Base-by-base conservation (phyloP, 2,888 invertebrate genomes). In the Tigriopus californicus region DNA sequence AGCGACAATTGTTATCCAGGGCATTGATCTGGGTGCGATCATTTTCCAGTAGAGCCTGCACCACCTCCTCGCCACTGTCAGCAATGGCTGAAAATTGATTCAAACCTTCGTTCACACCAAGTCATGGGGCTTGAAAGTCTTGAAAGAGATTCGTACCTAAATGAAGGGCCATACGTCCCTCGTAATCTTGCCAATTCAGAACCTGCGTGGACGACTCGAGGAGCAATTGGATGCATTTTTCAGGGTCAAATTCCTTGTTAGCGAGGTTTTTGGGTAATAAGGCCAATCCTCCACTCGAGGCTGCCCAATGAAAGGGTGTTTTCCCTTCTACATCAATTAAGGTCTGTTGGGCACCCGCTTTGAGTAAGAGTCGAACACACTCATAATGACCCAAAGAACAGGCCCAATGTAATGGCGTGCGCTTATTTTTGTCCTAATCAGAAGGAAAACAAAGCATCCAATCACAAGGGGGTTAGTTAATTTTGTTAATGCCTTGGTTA, bases 151-250 rank as follows among this genome's bases (percentile, higher is more conserved):
- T 8, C 33, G 4, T 33, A 33, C 33, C 53, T 25, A 53, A 15
- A 41, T 53, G 53, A 53, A 79, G 68, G 0, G 79, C 75, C 4
- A 79, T 78, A 60, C 75, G 69, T n/a, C 76, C 77, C 6, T 71
- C 70, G 41, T 71, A 71, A 66, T 80, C 79, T 47, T 69, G 68
- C 12, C 53, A 53, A 41, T 53, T 53, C 8, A 15, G 18, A 33
- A 12, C 13, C 12, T n/a, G 22, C n/a, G 53, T 24, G 13, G 53
- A 41, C 11, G 18, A 12, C 1, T 53, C 15, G 4, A 40, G 24
- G 24, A 53, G 24, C 1, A 6, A 33, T 33, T 25, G 24, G n/a
- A 53, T 25, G 33, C 40, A 33, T 20, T 2, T 53, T 22, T 15
- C 22, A 12, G 33, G 52, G 15, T 52, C 25, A 13, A 11, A 15